Evolutionary conservation across 2,797 vertebrate genomes (phyloP).

Genomic region (Pelodytes ibericus): DNA sequence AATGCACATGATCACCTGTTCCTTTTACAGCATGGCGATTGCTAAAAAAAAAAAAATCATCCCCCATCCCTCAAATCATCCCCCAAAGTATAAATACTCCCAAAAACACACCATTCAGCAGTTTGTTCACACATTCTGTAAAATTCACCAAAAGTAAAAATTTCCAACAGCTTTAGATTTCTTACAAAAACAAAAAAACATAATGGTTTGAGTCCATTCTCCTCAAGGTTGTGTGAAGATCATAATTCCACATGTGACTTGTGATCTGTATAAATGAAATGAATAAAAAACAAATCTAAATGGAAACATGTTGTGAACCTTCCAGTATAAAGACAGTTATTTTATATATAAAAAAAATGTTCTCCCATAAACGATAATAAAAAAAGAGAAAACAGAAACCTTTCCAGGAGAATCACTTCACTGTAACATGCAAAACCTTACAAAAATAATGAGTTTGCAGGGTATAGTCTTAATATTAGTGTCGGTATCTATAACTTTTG

Average conservation of each 20-base stretch:
- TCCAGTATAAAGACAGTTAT: too few species aligned
- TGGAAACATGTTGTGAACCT: background rate
- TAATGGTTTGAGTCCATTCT: constrained; percentile 72
- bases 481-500: too few species aligned
- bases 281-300: constrained; percentile 6
- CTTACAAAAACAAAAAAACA: constrained; percentile 72
- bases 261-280: constrained; percentile 70
- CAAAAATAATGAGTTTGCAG: too few species aligned
- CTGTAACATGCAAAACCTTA: too few species aligned
- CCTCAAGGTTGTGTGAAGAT: constrained; percentile 63
- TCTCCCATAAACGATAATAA: too few species aligned
- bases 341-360: too few species aligned
- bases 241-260: constrained; percentile 83
- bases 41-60: constrained; percentile 57
- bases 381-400: too few species aligned
- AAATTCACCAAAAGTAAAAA: constrained; percentile 66
- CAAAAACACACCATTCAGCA: constrained; percentile 71
- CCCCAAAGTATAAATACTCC: constrained; percentile 65
- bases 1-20: background rate
- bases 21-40: background rate
- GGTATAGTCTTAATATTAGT: too few species aligned
- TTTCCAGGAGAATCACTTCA: too few species aligned
- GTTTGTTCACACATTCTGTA: constrained; percentile 72
- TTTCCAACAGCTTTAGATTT: constrained; percentile 22
- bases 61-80: constrained; percentile 60